phyloP scores from a whole-genome alignment of 2,888 invertebrate genomes.

The Stictocephala bisonia region DNA sequence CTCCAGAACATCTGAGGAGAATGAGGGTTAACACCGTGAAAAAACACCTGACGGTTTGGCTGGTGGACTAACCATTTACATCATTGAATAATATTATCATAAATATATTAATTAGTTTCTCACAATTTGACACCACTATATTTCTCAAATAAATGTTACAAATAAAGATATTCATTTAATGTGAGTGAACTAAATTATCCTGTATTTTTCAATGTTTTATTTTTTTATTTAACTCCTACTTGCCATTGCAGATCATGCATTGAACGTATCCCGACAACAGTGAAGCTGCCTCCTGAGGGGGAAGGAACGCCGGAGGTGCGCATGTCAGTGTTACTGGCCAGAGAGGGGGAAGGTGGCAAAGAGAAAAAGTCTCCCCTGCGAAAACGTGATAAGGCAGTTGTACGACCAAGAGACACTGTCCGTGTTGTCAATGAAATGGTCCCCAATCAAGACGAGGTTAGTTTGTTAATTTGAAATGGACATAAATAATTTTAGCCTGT shows the following conservation, averaged over 20 bases:
- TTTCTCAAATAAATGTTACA: too few relatives aligned
- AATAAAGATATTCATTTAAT: too few relatives aligned
- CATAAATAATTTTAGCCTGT: too few relatives aligned
- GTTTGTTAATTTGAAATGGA: too few relatives aligned
- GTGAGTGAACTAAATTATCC: too few relatives aligned
- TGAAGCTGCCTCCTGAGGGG: constrained; percentile 65
- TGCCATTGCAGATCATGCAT: constrained; percentile 63
- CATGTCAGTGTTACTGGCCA: constrained; percentile 77
- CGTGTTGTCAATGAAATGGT: constrained; percentile 72
- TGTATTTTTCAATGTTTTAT: neutral
- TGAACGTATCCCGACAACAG: constrained; percentile 69
- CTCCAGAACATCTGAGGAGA: too few relatives aligned
- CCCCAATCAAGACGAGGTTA: constrained; percentile 64
- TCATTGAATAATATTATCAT: too few relatives aligned
- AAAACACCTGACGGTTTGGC: too few relatives aligned
- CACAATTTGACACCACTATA: too few relatives aligned
- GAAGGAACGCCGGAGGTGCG: constrained; percentile 70
- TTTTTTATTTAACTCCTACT: neutral
- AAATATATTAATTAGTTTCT: too few relatives aligned
- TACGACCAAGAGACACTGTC: constrained; percentile 67
- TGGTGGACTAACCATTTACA: too few relatives aligned
- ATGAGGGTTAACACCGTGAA: too few relatives aligned
- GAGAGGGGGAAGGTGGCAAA: constrained; percentile 68
- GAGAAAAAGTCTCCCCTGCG: constrained; percentile 56
- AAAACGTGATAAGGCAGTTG: constrained; percentile 62